A percentile compares a stretch with the other conserved stretches of the same genome.
Evolutionary conservation across 2,888 invertebrate genomes (phyloP).

Genomic region (Rhyacophila evoluta): DNA sequence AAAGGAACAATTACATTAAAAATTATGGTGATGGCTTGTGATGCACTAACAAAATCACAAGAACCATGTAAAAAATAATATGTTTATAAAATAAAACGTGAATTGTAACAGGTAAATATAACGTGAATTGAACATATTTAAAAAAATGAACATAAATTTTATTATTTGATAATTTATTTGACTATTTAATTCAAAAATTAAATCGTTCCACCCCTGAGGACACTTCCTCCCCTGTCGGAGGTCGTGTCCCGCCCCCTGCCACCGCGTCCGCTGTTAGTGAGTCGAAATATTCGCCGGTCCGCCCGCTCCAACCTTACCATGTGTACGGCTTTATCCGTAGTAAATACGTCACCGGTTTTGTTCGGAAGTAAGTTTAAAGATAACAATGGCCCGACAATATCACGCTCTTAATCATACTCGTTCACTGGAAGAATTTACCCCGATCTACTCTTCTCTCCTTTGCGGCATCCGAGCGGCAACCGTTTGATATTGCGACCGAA

Average conservation of each 20-base stretch:
- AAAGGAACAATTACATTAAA: too few species aligned
- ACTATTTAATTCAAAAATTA: neutral
- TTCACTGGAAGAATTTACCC: conserved; percentile 50
- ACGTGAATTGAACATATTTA: too few species aligned
- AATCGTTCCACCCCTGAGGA: conserved; percentile 30
- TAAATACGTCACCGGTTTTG: conserved; percentile 55
- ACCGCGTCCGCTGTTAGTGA: conserved; percentile 41
- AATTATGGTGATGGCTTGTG: too few species aligned
- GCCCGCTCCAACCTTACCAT: conserved; percentile 22
- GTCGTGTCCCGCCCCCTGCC: neutral
- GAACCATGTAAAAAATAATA: too few species aligned
- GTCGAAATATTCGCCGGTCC: conserved; percentile 45
- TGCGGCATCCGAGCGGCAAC: neutral
- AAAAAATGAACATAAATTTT: too few species aligned
- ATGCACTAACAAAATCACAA: too few species aligned
- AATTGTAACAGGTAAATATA: too few species aligned
- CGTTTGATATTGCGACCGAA: neutral
- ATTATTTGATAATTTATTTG: too few species aligned
- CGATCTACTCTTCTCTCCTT: conserved; percentile 38
- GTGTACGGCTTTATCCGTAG: conserved; percentile 54
- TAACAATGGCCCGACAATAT: conserved; percentile 55
- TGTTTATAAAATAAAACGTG: too few species aligned
- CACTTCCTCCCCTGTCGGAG: conserved; percentile 30
- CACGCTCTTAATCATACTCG: conserved; percentile 55
- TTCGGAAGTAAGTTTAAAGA: conserved; percentile 55